Evolutionary conservation across 2,888 invertebrate species (phyloP), one percentile per base, ranked within the genome.

Genomic region (Nebria brevicollis): DNA sequence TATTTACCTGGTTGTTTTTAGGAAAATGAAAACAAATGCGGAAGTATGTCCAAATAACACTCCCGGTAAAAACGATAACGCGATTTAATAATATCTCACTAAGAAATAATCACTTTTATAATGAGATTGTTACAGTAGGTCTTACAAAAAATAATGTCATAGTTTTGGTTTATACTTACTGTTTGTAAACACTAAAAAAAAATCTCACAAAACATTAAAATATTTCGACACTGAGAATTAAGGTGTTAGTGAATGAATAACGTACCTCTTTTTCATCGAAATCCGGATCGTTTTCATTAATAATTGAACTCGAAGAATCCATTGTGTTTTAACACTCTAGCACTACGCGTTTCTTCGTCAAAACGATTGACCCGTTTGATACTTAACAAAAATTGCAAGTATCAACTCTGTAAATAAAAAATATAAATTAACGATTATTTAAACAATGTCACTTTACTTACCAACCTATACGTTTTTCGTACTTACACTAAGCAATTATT

Each of bases 281-380:
- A 41, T 80, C 80, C 64, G 65, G 74, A 26, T 81, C 81, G 34
- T 65, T 81, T 13, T 76, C 81, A 76, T 66, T 66, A 26, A 76
- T n/a, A 72, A 25, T 76, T 41, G 81, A 80, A 54, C 64, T 68
- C 64, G 80, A 13, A 5, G 54, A 25, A 26, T 75, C 75, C 75
- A 75, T 77, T 70, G 43, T 72, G 15, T 76, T 34, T 76, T 66
- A 66, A 81, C 72, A 81, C 81, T 76, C 54, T 41, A 65, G 20
- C 72, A 81, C 72, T 76, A 78, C 81, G 76, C 81, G 81, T 72
- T 76, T 81, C 70, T 81, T 81, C 72, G 76, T 76, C 76, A 66
- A 75, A 75, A 66, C 15, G 41, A 10, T 73, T 76, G 75, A 75
- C 75, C 72, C 72, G 75, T 25, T 54, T 70, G 65, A 72, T 72